phyloP scores from a whole-genome alignment of 2,888 invertebrate genomes.

The Gasteruption jaculator region DNA sequence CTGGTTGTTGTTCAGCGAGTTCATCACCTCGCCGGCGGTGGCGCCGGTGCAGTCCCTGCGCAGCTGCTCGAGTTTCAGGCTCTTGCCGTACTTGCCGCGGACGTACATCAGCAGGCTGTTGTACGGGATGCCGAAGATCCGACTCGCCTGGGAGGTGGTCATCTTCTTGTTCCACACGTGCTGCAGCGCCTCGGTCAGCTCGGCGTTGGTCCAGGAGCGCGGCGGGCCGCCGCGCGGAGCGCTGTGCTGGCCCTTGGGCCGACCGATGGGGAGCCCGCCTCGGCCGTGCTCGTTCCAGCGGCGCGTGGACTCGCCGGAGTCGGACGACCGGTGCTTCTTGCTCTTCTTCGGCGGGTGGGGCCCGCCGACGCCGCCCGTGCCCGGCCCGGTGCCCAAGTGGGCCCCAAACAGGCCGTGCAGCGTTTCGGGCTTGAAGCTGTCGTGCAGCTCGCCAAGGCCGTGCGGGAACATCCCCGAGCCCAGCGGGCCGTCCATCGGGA shows the following conservation, averaged over 20 bases:
- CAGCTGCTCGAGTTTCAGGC: slow-evolving; percentile 80
- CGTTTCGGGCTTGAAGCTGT: slow-evolving; percentile 45
- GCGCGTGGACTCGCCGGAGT: slow-evolving; percentile 32
- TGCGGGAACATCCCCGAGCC: slow-evolving; percentile 40
- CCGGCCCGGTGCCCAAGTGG: slow-evolving; percentile 18
- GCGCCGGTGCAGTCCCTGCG: slow-evolving; percentile 85
- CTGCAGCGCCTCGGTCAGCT: slow-evolving; percentile 83
- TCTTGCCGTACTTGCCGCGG: slow-evolving; percentile 89
- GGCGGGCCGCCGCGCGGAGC: slow-evolving; percentile 88
- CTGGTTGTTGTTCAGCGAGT: slow-evolving; percentile 56
- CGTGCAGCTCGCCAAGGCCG: slow-evolving; percentile 41
- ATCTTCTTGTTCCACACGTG: slow-evolving; percentile 96
- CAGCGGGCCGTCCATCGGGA: slow-evolving; percentile 40
- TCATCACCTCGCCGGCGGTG: slow-evolving; percentile 65
- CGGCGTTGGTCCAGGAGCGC: slow-evolving; percentile 88
- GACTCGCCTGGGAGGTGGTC: slow-evolving; percentile 88
- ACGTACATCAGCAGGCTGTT: slow-evolving; percentile 90
- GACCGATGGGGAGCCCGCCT: slow-evolving; percentile 59
- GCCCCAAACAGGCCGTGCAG: slow-evolving; percentile 41
- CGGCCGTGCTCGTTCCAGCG: slow-evolving; percentile 43
- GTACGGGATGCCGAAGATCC: slow-evolving; percentile 91
- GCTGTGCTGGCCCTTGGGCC: slow-evolving; percentile 88
- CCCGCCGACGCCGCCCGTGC: slow-evolving; percentile 29
- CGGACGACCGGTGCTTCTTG: slow-evolving; percentile 43
- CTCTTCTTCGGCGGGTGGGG: slow-evolving; percentile 38